Evolutionary conservation across 2,113 vertebrate genomes (phyloP).

Genomic region (Oplegnathus fasciatus): DNA sequence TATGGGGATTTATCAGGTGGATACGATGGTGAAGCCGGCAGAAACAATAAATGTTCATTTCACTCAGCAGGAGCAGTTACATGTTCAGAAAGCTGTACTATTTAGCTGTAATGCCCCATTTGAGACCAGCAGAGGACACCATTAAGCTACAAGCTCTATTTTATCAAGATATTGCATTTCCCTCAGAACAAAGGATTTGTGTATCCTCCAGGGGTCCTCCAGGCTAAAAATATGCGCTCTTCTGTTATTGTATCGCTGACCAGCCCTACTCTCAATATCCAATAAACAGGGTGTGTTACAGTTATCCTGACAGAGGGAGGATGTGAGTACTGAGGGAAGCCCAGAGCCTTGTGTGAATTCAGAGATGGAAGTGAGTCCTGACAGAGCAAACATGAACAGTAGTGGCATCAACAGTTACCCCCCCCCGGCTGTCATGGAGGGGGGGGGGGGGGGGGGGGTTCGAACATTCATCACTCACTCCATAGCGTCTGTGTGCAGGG

Average conservation of each 20-base stretch:
- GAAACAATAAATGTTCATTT: not conserved
- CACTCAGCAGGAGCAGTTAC: not conserved
- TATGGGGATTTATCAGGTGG: not conserved
- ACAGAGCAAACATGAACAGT: slow-evolving; percentile 58
- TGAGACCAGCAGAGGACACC: not conserved
- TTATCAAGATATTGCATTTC: not conserved
- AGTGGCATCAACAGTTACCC: slow-evolving; percentile 46
- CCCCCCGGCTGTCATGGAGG: not conserved
- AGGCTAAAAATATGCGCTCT: not conserved
- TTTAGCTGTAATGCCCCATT: not conserved
- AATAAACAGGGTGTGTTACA: not conserved
- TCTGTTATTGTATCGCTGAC: not conserved
- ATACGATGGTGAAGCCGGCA: not conserved
- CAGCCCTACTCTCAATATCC: not conserved
- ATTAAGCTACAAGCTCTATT: not conserved
- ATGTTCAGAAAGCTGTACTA: not conserved
- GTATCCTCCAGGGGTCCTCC: not conserved
- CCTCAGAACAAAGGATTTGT: not conserved
- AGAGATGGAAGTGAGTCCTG: not conserved
- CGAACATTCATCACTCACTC: slow-evolving; percentile 85
- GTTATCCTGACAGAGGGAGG: not conserved
- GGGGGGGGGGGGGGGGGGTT: not conserved
- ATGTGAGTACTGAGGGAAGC: not conserved
- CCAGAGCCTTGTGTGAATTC: not conserved
- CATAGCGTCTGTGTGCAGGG: slow-evolving; percentile 83